phyloP scores from a whole-genome alignment of 2,797 vertebrate genomes.

The Babyrousa celebensis region DNA sequence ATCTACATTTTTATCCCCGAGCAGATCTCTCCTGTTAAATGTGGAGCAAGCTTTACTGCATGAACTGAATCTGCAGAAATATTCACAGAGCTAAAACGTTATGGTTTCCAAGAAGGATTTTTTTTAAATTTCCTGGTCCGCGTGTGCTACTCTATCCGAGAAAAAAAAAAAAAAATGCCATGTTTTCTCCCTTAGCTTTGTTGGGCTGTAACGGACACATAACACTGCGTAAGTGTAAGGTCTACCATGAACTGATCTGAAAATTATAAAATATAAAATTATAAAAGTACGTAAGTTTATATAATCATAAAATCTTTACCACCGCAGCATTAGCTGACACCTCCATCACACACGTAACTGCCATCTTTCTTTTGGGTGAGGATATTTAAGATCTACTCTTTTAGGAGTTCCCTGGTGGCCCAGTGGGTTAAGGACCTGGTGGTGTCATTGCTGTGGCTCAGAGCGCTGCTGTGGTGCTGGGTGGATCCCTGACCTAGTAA shows the following conservation, averaged over 20 bases:
- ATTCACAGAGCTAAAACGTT: neutral
- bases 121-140: neutral
- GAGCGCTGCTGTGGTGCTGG: too few relatives aligned
- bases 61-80: neutral
- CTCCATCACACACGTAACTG: neutral
- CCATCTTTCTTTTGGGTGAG: neutral
- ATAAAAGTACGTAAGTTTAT: too few relatives aligned
- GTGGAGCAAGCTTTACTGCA: neutral
- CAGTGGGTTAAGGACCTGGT: too few relatives aligned
- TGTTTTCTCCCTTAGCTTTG: neutral
- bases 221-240: neutral
- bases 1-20: neutral
- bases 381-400: neutral
- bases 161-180: neutral
- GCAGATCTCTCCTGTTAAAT: neutral
- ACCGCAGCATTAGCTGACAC: neutral
- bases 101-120: neutral
- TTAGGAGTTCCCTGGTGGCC: neutral
- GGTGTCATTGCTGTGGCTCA: too few relatives aligned
- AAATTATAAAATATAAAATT: too few relatives aligned
- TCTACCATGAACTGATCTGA: rapidly evolving
- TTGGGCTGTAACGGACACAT: too few relatives aligned
- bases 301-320: too few relatives aligned
- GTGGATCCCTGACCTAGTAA: too few relatives aligned
- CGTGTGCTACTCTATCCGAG: neutral